phyloP scores from a whole-genome alignment of 2,888 invertebrate species.

The Geotrupes spiniger region DNA sequence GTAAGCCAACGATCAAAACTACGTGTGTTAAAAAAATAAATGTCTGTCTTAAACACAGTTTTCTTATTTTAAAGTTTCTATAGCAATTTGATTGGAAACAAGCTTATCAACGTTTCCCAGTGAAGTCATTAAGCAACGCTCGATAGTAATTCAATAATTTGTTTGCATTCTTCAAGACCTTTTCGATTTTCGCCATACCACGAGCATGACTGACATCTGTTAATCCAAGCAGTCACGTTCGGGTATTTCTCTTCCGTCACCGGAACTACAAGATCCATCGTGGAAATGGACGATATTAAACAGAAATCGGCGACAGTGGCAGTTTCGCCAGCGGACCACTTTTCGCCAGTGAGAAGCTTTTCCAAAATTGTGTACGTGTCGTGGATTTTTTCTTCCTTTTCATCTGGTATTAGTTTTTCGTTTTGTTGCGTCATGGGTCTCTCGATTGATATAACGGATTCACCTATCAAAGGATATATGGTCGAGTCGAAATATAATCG shows the following conservation, averaged over 20 bases:
- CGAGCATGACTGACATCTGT: constrained; percentile 36
- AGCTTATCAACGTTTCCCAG: no score
- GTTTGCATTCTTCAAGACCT: no score
- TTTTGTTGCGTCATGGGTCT: constrained; percentile 37
- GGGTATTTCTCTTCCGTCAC: constrained; percentile 41
- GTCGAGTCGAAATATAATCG: constrained; percentile 53
- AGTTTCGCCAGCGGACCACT: constrained; percentile 54
- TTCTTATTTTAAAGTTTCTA: no score
- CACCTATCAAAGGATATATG: no score
- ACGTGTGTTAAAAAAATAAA: no score
- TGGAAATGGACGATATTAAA: constrained; percentile 44
- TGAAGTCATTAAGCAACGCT: no score
- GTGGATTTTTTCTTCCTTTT: not conserved
- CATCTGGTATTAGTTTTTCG: constrained; percentile 15
- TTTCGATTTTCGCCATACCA: constrained; percentile 27
- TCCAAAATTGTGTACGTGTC: constrained; percentile 53
- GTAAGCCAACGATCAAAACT: no score
- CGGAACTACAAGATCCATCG: constrained; percentile 39
- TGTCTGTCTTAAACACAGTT: no score
- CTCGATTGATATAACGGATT: constrained; percentile 39
- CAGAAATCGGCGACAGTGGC: constrained; percentile 57
- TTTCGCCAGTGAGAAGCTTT: constrained; percentile 48
- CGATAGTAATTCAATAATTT: no score
- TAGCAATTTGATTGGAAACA: no score
- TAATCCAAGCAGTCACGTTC: constrained; percentile 39